phyloP scores from a whole-genome alignment of 1,140 invertebrate genomes.

The Eumaeus atala region DNA sequence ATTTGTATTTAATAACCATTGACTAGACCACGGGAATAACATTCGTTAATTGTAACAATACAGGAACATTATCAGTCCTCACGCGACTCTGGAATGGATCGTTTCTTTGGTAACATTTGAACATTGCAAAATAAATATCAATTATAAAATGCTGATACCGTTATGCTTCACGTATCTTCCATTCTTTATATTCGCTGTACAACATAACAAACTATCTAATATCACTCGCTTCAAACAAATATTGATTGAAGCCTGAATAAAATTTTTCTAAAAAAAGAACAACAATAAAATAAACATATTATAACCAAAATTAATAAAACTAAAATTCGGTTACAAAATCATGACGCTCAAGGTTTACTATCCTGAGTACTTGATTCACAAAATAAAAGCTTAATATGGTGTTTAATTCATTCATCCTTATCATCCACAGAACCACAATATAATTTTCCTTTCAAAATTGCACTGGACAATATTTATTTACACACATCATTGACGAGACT shows the following conservation, averaged over 20 bases:
- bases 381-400: too few species aligned
- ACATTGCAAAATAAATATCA: slow-evolving; percentile 26
- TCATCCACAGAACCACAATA: too few species aligned
- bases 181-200: slow-evolving; percentile 12
- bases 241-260: slow-evolving; percentile 58
- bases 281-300: slow-evolving; percentile 63
- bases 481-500: too few species aligned
- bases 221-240: slow-evolving; percentile 55
- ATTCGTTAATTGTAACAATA: slow-evolving; percentile 44
- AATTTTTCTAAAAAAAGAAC: slow-evolving; percentile 64
- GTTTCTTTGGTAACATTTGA: slow-evolving; percentile 68
- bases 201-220: slow-evolving; percentile 59
- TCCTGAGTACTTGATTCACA: too few species aligned
- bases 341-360: not conserved
- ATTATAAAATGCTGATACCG: slow-evolving; percentile 8
- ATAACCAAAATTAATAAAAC: slow-evolving; percentile 54
- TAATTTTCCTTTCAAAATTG: too few species aligned
- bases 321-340: slow-evolving; percentile 45
- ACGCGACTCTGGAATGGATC: slow-evolving; percentile 49
- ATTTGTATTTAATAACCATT: slow-evolving; percentile 63
- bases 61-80: slow-evolving; percentile 49
- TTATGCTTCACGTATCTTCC: slow-evolving; percentile 10
- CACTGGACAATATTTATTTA: too few species aligned
- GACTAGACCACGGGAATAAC: slow-evolving; percentile 54
- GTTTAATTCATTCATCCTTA: too few species aligned